phyloP scores from a whole-genome alignment of 2,113 vertebrate species.

The Kryptolebias marmoratus region DNA sequence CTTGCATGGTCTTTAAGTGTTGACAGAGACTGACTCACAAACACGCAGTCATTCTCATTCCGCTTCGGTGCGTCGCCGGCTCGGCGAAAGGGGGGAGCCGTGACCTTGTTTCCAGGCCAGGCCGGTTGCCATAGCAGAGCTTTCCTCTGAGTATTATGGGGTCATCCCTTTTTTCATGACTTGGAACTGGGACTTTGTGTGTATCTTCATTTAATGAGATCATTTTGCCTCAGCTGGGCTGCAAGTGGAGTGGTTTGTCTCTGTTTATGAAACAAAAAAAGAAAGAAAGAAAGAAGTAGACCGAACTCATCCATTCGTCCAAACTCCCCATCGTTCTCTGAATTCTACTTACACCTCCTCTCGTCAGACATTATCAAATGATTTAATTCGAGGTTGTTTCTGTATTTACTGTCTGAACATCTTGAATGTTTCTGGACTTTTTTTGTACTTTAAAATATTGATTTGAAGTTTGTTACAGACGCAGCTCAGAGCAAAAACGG shows the following conservation, averaged over 20 bases:
- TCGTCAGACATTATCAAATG: background rate
- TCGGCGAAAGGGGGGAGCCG: slow-evolving; percentile 53
- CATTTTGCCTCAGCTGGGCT: slow-evolving; percentile 33
- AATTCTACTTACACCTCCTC: background rate
- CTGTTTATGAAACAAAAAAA: too few relatives aligned
- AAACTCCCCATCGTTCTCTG: background rate
- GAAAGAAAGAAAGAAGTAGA: too few relatives aligned
- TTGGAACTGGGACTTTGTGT: slow-evolving; percentile 38
- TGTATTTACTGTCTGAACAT: too few relatives aligned
- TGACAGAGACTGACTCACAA: slow-evolving; percentile 47
- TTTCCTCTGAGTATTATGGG: slow-evolving; percentile 64
- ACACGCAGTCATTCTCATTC: slow-evolving; percentile 60
- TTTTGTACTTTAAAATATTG: background rate
- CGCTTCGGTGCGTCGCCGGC: slow-evolving; percentile 64
- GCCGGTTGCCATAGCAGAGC: slow-evolving; percentile 58
- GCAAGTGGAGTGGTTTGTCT: slow-evolving; percentile 49
- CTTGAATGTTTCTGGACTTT: background rate
- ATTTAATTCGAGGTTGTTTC: background rate
- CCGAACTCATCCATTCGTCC: too few relatives aligned
- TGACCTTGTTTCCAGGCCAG: slow-evolving; percentile 77
- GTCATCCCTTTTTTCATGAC: slow-evolving; percentile 39
- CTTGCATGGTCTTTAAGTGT: slow-evolving; percentile 47
- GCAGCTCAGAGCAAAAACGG: background rate
- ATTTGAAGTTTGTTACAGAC: background rate
- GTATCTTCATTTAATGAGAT: slow-evolving; percentile 35